A percentile compares a stretch with the other conserved stretches of the same genome.
phyloP scores from a whole-genome alignment of 2,888 invertebrate species.

The Pogonocherus hispidulus region DNA sequence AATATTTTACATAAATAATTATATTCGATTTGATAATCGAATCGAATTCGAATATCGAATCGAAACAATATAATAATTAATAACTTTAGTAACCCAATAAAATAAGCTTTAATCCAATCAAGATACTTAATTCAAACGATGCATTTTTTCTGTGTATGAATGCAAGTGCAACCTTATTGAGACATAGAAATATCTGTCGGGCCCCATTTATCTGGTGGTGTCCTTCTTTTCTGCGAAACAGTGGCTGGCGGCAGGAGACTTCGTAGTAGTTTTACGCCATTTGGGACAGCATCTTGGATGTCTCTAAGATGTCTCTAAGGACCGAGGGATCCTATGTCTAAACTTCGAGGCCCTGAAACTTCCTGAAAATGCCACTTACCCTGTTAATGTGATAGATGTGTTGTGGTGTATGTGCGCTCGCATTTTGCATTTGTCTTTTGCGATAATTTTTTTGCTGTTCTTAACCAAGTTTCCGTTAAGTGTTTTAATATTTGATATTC shows the following conservation, averaged over 20 bases:
- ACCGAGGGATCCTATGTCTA: background rate
- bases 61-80: too few relatives aligned
- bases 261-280: background rate
- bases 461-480: too few relatives aligned
- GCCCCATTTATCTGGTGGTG: background rate
- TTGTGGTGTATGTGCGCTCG: background rate
- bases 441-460: too few relatives aligned
- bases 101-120: too few relatives aligned
- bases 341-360: background rate
- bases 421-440: background rate
- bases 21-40: too few relatives aligned
- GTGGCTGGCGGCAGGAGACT: background rate
- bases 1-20: too few relatives aligned
- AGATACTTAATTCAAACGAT: too few relatives aligned
- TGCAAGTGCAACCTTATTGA: background rate
- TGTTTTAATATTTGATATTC: too few relatives aligned
- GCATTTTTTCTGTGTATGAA: too few relatives aligned
- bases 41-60: too few relatives aligned
- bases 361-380: background rate
- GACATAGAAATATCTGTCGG: background rate
- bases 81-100: too few relatives aligned
- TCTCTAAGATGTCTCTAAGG: conserved; percentile 6
- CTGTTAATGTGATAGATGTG: conserved; percentile 10
- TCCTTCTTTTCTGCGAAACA: background rate
- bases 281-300: conserved; percentile 1